Evolutionary conservation across 2,797 vertebrate genomes (phyloP), one percentile per base, ranked within the genome.

Genomic region (Myotis myotis): DNA sequence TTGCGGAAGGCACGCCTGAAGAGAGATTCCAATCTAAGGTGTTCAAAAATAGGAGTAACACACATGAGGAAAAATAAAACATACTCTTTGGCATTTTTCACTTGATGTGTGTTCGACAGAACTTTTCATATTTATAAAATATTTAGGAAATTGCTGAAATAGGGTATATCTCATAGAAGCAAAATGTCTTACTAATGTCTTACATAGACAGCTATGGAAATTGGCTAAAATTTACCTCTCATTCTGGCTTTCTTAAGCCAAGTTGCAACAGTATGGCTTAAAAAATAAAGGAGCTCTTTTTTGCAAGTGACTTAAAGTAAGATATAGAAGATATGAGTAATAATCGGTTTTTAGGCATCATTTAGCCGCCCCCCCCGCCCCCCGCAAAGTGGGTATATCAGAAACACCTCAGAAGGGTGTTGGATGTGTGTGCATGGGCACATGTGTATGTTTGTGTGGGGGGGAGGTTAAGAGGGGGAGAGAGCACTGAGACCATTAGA

Each of bases 1-100:
- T 98, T 99, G 99, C 95, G 99, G 98, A 95, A 99, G 98, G 95
- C 99, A 99, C 74, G 99, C 99, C 97, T 99, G 99, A 64, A 99
- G 99, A 92, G 99, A 99, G 95, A 99, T 99, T 98, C 97, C 93
- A 99, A 91, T 97, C 99, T 99, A 96, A 83, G 38, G 13, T 22
- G n/a, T 94, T 89, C 15, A 93, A 87, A 97, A 93, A 84, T 2
- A 96, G 5, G 96, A 89, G 91, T 41, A 8, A 4, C 36, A 71
- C 38, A 88, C 8, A 25, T 36, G 55, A 88, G 74, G 71, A 5
- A 68, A 80, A 91, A 41, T 16, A 64, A 0, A 0, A 22, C 55
- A 44, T 5, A 0, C 15, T 30, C 5, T 36, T 22, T 60, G 60
- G 15, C 85, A 72, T 94, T 85, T 60, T 71, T 91, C 44, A 60